These are phyloP conservation scores for Erannis defoliaria DNA, from an alignment of 2,888 invertebrate genomes.

Conservation along the genomic window DNA sequence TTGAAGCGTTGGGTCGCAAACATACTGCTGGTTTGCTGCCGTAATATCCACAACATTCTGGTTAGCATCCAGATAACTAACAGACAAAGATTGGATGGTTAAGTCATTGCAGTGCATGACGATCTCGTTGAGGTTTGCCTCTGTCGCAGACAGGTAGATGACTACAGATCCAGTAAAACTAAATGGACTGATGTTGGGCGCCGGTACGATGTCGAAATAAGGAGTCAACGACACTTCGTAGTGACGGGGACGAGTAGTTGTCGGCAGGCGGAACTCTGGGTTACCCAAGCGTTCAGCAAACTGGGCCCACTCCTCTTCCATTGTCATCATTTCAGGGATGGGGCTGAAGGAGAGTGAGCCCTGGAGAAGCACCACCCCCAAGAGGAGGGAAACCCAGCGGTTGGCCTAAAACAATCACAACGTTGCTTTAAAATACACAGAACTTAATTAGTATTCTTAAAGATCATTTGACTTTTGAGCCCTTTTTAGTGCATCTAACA, in stretches of 20 bases:
- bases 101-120: slow-evolving; percentile 75
- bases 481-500: too few species aligned
- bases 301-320: slow-evolving; percentile 71
- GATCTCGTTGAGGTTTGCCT: slow-evolving; percentile 58
- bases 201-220: slow-evolving; percentile 67
- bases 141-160: slow-evolving; percentile 61
- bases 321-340: slow-evolving; percentile 53
- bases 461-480: neutral
- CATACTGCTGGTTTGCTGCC: slow-evolving; percentile 49
- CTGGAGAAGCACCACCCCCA: slow-evolving; percentile 66
- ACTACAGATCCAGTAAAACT: slow-evolving; percentile 74
- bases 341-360: slow-evolving; percentile 64
- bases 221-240: slow-evolving; percentile 85
- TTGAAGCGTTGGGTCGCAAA: slow-evolving; percentile 61
- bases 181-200: slow-evolving; percentile 57
- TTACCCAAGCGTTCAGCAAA: slow-evolving; percentile 61
- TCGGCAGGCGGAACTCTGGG: slow-evolving; percentile 76
- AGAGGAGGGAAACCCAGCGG: slow-evolving; percentile 64
- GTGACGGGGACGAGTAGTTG: slow-evolving; percentile 76
- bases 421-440: neutral
- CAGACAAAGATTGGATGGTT: slow-evolving; percentile 72
- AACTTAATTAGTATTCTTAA: neutral
- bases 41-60: slow-evolving; percentile 45
- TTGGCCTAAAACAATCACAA: slow-evolving; percentile 54
- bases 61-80: slow-evolving; percentile 42